Evolutionary conservation across 2,888 invertebrate species (phyloP), one percentile per base, ranked within the genome.

Genomic region (Caenorhabditis sinica): DNA sequence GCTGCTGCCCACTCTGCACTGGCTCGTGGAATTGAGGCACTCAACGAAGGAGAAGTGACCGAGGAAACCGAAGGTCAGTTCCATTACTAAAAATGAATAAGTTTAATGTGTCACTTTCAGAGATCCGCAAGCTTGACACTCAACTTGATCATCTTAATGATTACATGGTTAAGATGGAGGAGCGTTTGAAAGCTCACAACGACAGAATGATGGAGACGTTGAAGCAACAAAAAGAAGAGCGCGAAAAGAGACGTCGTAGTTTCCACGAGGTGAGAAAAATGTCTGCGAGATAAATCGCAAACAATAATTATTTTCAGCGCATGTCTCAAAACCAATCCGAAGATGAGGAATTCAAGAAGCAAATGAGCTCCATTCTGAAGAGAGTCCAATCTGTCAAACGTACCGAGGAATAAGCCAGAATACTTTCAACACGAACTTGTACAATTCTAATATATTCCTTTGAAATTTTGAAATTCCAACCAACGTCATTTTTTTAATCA

Each of bases 101-200:
- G n/a, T n/a, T n/a, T n/a, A n/a, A n/a, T n/a, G 20, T 11, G 13
- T 9, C 33, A 13, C 60, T 88, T 92, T 11, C 75, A 92, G 92
- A 92, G 73, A 92, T 92, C 82, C 91, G 91, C 72, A 90, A 90
- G 68, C 82, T 92, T 33, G 91, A 92, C 87, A 85, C 89, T 11
- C 92, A 92, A 84, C 84, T 92, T 68, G 92, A 92, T 83, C 92
- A 92, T 74, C 82, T 92, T 60, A 92, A 92, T 74, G 92, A 92
- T 60, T 92, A 92, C 87, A 91, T 92, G 91, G 83, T 87, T 36
- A 91, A 91, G 83, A 90, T 92, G 79, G 88, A 88, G 30, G 76
- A 87, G 66, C 73, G 87, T 28, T 83, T 88, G 61, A 87, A 88
- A 74, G 87, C 85, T 9, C 91, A 92, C 88, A 91, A 91, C 84